Evolutionary conservation across 2,888 invertebrate species (phyloP), one percentile per base, ranked within the genome.

Genomic region (Meloe dianella): DNA sequence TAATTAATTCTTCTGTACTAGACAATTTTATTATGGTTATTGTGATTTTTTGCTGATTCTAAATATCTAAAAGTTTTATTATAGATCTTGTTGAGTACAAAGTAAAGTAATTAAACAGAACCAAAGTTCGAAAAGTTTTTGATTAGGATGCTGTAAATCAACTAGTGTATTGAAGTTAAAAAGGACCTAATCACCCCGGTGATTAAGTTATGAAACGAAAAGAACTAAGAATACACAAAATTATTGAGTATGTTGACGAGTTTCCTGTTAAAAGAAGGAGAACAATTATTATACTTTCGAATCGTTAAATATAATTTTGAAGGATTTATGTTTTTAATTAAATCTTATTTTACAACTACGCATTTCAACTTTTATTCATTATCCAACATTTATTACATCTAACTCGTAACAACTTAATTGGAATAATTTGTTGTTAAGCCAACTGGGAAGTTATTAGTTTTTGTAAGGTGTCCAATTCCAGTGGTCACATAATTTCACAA

Each of bases 81-180:
- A 64, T 64, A 67, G 64, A 67, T 67, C 65, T 62, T 41, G 56
- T 30, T 65, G 56, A 63, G 63, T 65, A 68, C 68, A 68, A 68
- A 68, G 62, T 68, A 62, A 63, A 68, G 63, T 68, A 68, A 68
- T 68, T 68, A 68, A 68, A 68, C 68, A 65, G 60, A 65, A 59
- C 63, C 65, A 47, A 75, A 77, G 74, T 76, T 77, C 64, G 70
- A 66, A 73, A 76, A 76, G 73, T 78, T 74, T 74, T 74, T 76
- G 77, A 77, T 77, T 78, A 77, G 76, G 73, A 73, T 71, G 73
- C 76, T 73, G 76, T 75, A 78, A 78, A 78, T 78, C 78, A 78
- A 71, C 71, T 71, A 69, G 67, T 73, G 75, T 73, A 77, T 77
- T 77, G 75, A 77, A 74, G 75, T 72, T 76, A 75, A 78, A 78